Conservation (phyloP, 1,140 invertebrate species). For the Bombus confusus region DNA sequence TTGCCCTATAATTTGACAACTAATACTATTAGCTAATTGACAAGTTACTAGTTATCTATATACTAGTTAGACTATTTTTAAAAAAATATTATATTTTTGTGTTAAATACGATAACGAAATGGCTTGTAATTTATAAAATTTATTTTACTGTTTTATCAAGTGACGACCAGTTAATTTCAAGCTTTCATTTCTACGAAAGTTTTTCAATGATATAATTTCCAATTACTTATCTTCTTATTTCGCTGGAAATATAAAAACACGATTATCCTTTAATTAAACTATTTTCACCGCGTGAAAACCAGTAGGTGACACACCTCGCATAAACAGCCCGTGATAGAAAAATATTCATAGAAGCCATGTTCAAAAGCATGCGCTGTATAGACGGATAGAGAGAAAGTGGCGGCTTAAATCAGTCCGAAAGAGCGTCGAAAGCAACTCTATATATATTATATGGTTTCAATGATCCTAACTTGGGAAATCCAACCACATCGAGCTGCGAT, state of each 20-base stretch:
- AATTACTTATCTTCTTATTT: not conserved
- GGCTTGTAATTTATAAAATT: no score
- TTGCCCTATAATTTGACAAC: not conserved
- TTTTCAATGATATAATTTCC: no score
- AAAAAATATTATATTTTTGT: not conserved
- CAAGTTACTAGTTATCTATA: not conserved
- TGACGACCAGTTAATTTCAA: no score
- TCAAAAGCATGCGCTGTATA: not conserved
- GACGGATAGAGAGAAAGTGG: slow-evolving; percentile 2
- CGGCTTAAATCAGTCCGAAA: slow-evolving; percentile 9
- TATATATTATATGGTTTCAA: not conserved
- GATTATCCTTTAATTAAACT: not conserved
- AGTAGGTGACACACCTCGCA: not conserved
- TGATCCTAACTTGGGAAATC: not conserved
- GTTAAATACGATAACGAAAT: not conserved
- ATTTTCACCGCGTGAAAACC: not conserved
- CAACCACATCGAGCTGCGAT: slow-evolving; percentile 3
- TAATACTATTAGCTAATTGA: not conserved
- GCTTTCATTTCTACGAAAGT: no score
- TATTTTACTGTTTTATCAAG: no score
- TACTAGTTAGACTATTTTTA: no score
- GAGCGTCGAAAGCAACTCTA: not conserved
- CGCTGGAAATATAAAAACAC: no score
- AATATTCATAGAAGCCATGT: not conserved
- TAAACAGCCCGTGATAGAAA: not conserved